Percentiles rank a stretch among this genome's conserved stretches.
Evolutionary conservation across 2,888 invertebrate genomes (phyloP).

Genomic region (Pachycephus smyrnensis): DNA sequence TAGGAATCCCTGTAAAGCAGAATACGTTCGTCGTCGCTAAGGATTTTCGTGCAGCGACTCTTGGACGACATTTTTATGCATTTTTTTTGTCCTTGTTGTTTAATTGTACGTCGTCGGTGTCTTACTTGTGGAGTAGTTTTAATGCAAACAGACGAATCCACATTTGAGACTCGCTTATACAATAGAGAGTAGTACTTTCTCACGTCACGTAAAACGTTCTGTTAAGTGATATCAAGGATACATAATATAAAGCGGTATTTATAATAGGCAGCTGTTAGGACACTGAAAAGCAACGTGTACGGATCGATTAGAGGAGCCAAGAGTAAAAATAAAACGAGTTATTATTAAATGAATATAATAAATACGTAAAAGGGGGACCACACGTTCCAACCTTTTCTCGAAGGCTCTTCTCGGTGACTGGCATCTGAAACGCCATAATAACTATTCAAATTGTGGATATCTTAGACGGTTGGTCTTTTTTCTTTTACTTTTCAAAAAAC

Average conservation of each 20-base stretch:
- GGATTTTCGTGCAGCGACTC: neutral
- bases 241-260: conserved; percentile 48
- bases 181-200: conserved; percentile 3
- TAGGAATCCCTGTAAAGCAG: neutral
- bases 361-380: conserved; percentile 61
- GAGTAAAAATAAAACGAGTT: conserved; percentile 44
- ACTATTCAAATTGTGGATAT: conserved; percentile 54
- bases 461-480: conserved; percentile 12
- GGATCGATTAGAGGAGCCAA: conserved; percentile 61
- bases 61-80: neutral
- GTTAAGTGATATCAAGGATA: conserved; percentile 34
- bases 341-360: conserved; percentile 55
- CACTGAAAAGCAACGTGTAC: conserved; percentile 57
- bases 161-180: neutral
- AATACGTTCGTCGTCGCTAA: neutral
- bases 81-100: neutral
- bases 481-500: neutral
- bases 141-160: neutral
- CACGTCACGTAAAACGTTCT: conserved; percentile 26
- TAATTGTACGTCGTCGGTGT: neutral
- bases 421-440: conserved; percentile 66
- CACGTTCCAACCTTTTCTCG: conserved; percentile 66
- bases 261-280: conserved; percentile 57
- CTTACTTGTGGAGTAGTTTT: neutral
- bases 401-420: conserved; percentile 64